Conservation (phyloP, 2,888 invertebrate genomes). For the Camponotus fellah region DNA sequence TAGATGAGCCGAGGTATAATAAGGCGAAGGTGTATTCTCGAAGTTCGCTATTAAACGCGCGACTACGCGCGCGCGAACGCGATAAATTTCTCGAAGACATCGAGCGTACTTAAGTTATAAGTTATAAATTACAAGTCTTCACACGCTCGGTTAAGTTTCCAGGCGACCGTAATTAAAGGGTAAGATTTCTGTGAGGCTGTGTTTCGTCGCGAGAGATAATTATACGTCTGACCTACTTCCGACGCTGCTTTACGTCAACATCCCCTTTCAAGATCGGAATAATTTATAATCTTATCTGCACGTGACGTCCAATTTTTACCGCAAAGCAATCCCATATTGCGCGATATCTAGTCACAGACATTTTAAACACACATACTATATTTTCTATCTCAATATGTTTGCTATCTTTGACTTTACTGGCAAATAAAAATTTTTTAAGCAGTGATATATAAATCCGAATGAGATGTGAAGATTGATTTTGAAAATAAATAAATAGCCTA, state of each 20-base stretch:
- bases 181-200: constrained; percentile 64
- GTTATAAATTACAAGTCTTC: constrained; percentile 63
- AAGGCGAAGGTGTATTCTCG: constrained; percentile 41
- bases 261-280: constrained; percentile 48
- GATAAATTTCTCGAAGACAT: constrained; percentile 58
- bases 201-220: constrained; percentile 64
- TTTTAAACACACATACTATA: constrained; percentile 3
- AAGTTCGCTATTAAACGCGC: constrained; percentile 50
- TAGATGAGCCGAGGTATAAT: constrained; percentile 37
- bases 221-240: constrained; percentile 67
- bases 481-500: background rate
- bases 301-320: constrained; percentile 23
- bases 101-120: constrained; percentile 60
- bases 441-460: background rate
- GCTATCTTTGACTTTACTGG: background rate
- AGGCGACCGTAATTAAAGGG: constrained; percentile 67
- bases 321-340: background rate
- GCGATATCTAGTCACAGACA: background rate
- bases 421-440: background rate
- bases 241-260: constrained; percentile 51
- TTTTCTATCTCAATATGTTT: constrained; percentile 5
- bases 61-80: constrained; percentile 37
- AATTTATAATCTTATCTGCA: constrained; percentile 41
- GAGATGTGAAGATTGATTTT: background rate
- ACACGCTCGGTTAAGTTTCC: constrained; percentile 61